Conservation (phyloP, 1,140 invertebrate species). For the Heliconius himera region DNA sequence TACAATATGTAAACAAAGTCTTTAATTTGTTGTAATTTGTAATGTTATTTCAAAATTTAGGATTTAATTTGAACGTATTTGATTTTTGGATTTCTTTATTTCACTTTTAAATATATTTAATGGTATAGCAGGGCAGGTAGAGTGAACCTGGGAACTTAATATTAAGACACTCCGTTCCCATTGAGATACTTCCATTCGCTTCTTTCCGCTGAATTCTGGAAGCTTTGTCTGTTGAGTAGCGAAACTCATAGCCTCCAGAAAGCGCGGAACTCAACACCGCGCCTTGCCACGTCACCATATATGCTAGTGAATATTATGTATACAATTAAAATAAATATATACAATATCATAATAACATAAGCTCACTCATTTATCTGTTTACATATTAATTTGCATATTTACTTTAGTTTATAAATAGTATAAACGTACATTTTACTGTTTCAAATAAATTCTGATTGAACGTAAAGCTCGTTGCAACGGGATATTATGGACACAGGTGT, state of each 20-base stretch:
- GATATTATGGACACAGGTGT: slow-evolving; percentile 4
- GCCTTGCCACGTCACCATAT: no score
- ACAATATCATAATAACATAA: background rate
- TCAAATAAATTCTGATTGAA: slow-evolving; percentile 2
- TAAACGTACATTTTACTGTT: background rate
- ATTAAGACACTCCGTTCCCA: no score
- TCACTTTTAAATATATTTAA: no score
- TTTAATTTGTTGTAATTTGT: slow-evolving; percentile 4
- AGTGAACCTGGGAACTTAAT: no score
- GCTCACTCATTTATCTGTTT: background rate
- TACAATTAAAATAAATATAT: background rate
- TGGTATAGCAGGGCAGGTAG: no score
- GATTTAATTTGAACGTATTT: background rate
- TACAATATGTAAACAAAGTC: background rate
- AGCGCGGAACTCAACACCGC: no score
- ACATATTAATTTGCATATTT: slow-evolving; percentile 11
- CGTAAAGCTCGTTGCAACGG: slow-evolving; percentile 3
- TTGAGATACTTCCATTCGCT: no score
- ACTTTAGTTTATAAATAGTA: background rate
- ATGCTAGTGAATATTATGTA: no score
- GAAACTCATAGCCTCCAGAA: no score
- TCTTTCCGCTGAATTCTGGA: no score
- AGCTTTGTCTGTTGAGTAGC: no score
- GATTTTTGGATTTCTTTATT: no score
- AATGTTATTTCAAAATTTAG: background rate